Conservation (phyloP, 2,797 vertebrate species). For the Intellagama lesueurii region DNA sequence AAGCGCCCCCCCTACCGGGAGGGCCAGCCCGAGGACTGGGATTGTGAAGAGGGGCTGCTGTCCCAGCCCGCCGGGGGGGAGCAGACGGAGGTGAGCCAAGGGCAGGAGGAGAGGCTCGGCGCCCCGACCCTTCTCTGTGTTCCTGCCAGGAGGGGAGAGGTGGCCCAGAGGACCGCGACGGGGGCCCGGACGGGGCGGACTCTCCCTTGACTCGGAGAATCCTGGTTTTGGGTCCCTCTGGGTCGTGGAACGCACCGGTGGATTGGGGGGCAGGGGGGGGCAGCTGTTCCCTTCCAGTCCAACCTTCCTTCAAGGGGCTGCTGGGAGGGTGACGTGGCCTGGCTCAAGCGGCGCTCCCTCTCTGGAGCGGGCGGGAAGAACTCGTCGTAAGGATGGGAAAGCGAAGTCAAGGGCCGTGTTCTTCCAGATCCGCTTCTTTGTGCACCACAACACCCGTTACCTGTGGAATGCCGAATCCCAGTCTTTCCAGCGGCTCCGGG, state of each 20-base stretch:
- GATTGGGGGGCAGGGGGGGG: no score
- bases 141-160: no score
- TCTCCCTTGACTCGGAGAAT: no score
- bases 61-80: neutral
- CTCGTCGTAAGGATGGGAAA: no score
- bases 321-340: no score
- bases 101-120: neutral
- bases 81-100: neutral
- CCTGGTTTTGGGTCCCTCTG: neutral
- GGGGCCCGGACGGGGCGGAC: no score
- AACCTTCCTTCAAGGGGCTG: no score
- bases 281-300: no score
- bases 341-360: no score
- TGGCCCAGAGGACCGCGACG: no score
- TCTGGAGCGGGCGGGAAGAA: neutral
- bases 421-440: neutral
- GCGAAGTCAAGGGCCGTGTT: neutral
- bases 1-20: slow-evolving; percentile 11
- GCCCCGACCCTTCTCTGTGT: neutral
- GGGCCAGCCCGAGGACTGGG: neutral
- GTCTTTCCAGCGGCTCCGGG: slow-evolving; percentile 18
- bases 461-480: slow-evolving; percentile 11
- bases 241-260: no score
- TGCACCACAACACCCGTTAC: slow-evolving; percentile 17
- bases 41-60: slow-evolving; percentile 4